Evolutionary conservation across 1,140 invertebrate species (phyloP).

Genomic region (Aradophagus sp.): DNA sequence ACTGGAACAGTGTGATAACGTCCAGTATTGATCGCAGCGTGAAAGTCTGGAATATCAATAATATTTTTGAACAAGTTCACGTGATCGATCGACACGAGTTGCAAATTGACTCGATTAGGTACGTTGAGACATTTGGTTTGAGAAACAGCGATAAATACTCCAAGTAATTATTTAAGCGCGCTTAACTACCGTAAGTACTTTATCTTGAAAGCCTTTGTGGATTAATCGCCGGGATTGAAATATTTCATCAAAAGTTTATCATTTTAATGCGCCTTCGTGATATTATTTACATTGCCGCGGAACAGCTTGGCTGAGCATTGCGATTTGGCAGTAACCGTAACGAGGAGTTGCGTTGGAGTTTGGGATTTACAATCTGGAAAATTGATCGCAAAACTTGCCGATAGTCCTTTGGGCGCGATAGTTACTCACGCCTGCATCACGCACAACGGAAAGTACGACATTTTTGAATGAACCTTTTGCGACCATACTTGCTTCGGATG

Average conservation of each 20-base stretch:
- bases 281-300: slow-evolving; percentile 37
- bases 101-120: slow-evolving; percentile 94
- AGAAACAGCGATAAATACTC: too few species aligned
- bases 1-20: slow-evolving; percentile 96
- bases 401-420: slow-evolving; percentile 94
- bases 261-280: too few species aligned
- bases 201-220: too few species aligned
- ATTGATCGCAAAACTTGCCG: slow-evolving; percentile 89
- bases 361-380: slow-evolving; percentile 94
- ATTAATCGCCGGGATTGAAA: not conserved
- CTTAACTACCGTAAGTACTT: too few species aligned
- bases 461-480: slow-evolving; percentile 19
- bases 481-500: not conserved
- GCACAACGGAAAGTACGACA: slow-evolving; percentile 82
- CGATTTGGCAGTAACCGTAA: slow-evolving; percentile 88
- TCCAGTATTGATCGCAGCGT: slow-evolving; percentile 98
- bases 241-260: too few species aligned
- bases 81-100: slow-evolving; percentile 96
- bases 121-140: slow-evolving; percentile 48
- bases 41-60: slow-evolving; percentile 99
- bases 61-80: slow-evolving; percentile 98
- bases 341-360: slow-evolving; percentile 93
- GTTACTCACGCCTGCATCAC: slow-evolving; percentile 95
- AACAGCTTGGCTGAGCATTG: slow-evolving; percentile 83
- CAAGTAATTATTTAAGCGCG: too few species aligned